Conservation (phyloP, 2,113 vertebrate species). For the Delphinapterus leucas region DNA sequence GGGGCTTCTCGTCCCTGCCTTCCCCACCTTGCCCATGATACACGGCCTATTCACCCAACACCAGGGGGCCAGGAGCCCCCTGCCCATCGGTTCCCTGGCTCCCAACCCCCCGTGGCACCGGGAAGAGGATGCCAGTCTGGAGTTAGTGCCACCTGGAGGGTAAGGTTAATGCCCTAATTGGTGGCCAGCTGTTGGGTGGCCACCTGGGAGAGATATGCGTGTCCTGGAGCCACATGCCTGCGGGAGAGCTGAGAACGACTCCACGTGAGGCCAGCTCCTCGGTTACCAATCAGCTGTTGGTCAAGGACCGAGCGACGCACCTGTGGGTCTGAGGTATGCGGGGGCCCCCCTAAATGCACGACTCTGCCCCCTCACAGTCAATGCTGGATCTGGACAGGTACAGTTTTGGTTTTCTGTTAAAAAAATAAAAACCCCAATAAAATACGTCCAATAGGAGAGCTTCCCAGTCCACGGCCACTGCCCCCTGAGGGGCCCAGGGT, state of each 20-base stretch:
- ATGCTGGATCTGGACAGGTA: background rate
- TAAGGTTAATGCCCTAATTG: background rate
- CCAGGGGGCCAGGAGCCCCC: accelerated
- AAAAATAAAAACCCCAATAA: constrained; percentile 6
- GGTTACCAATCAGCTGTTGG: background rate
- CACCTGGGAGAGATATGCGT: background rate
- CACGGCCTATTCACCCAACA: accelerated
- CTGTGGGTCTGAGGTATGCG: background rate
- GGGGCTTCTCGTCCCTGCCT: background rate
- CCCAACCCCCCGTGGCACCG: background rate
- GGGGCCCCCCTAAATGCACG: background rate
- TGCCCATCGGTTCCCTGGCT: background rate
- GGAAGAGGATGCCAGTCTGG: background rate
- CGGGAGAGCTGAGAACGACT: background rate
- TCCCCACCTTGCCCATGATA: background rate
- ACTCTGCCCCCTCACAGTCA: background rate
- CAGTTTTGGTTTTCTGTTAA: constrained; percentile 26
- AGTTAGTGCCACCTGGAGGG: background rate
- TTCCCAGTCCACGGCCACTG: background rate
- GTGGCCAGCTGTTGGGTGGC: background rate
- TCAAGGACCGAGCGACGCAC: background rate
- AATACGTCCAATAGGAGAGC: background rate
- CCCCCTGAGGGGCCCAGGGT: background rate
- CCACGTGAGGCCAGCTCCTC: background rate
- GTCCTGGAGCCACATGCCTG: background rate